Evolutionary conservation across 2,888 invertebrate species (phyloP), one percentile per base, ranked within the genome.

Genomic region (Cenopis cana): DNA sequence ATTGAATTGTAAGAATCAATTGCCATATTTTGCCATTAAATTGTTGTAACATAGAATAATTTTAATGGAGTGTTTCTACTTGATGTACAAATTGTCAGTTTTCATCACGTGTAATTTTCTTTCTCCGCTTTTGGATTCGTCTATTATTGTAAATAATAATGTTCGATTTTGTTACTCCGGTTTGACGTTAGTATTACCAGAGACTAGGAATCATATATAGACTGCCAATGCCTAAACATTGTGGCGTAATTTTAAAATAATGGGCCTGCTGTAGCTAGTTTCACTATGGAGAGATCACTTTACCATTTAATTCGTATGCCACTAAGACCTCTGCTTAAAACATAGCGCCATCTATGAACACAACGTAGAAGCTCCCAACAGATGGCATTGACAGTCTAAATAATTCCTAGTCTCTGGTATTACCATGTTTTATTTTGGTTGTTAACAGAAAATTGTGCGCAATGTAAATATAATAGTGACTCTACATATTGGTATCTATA

Each of bases 11-110:
- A 60, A 57, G 57, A 57, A 65, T 55, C 46, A 66, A 62, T 38
- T 69, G 65, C 69, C 69, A 69, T 69, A 52, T 65, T 64, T 70
- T 70, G 70, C 60, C 70, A 70, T 70, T 59, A 20, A 60, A 70
- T 54, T 36, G 65, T 71, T 61, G 50, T 61, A 29, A 56, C 24
- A 67, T 71, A 71, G 49, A 61, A 67, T 49, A 56, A 52, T 62
- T 68, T 61, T 46, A 57, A 49, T 54, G 65, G n/a, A 4, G 59
- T 55, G 69, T 69, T 57, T 61, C 18, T 46, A 61, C 36, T 68
- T 38, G 60, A 29, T 61, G 41, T 68, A 61, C 33, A 36, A 14
- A 20, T 41, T 54, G 29, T 11, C 52, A 38, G 24, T 54, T 54
- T 14, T 33, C 20, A 14, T 54, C 17, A 46, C 24, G 14, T 55